Base-by-base conservation (phyloP, 1,140 invertebrate species). In the Leptinotarsa texana region DNA sequence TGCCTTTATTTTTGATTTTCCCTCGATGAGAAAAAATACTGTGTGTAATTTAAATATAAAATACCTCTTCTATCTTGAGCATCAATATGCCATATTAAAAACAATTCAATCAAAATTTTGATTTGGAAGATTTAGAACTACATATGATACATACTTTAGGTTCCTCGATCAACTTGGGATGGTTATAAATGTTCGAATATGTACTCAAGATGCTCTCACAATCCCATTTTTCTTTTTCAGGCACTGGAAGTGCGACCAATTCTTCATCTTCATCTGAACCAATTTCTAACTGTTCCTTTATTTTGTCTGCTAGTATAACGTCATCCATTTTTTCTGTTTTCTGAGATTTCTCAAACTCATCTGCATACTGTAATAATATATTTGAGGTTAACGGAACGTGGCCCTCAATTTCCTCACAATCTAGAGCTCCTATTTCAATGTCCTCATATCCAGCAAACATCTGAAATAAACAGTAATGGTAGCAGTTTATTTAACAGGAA, bases 151-250 rank as follows among this genome's bases (percentile, higher is more conserved):
- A 74, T 83, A 93, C 91, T 81, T 91, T 91, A 1, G 91, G 91
- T 78, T 96, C 95, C 66, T 88, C 87, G 76, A 98, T 98, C 5
- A 97, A 68, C 86, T 94, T 95, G 0, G 96, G 96, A 87, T 94
- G 94, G 86, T 98, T 97, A 82, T 96, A 96, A 63, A 94, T 87
- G 82, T 93, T 97, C 11, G 95, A 97, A 84, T 96, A 96, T 3
- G 94, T 96, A 22, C 92, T 94, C 8, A 97, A 84, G 82, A 98
- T 95, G 74, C 94, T 95, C 87, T 98, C 93, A 85, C 96, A 98
- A 87, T 99, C 97, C 94, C 95, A 98, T 85, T 92, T 92, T 84
- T 91, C 85, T 75, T 87, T 88, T 79, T 90, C 86, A 61, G 89
- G 86, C 8, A 92, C 88, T 76, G 90, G 88, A 72, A 92, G 80